These are phyloP conservation scores for Biston stratarius DNA, from an alignment of 2,888 invertebrate species.

Conservation along the genomic window DNA sequence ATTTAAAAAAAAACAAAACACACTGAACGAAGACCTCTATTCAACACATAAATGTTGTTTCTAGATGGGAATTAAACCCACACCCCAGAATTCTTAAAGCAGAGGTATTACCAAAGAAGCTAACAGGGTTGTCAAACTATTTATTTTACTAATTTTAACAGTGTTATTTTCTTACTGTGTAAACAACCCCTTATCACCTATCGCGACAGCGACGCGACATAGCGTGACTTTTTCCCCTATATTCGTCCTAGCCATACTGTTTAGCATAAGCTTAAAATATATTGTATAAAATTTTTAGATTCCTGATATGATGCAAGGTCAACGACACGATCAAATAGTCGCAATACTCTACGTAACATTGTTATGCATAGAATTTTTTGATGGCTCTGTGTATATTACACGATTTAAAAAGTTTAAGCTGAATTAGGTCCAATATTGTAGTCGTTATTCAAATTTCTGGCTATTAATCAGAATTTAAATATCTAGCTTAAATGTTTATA, in stretches of 20 bases:
- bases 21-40: no score
- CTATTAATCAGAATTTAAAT: no score
- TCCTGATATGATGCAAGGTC: conserved; percentile 25
- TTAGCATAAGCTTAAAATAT: conserved; percentile 5
- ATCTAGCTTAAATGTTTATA: no score
- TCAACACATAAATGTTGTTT: no score
- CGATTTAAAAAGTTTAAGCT: background rate
- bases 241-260: background rate
- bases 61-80: no score
- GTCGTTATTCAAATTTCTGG: no score
- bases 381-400: background rate
- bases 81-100: no score
- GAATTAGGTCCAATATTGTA: background rate
- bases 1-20: no score
- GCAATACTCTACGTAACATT: conserved; percentile 1
- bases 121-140: no score
- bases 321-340: conserved; percentile 16
- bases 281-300: conserved; percentile 19
- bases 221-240: conserved; percentile 22
- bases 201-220: conserved; percentile 3
- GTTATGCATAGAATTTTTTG: background rate
- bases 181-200: conserved; percentile 1
- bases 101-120: no score
- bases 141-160: no score
- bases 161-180: background rate